Percentiles rank a stretch among this genome's conserved stretches.
Evolutionary conservation across 2,113 vertebrate species (phyloP).

Genomic region (Hassar affinis): DNA sequence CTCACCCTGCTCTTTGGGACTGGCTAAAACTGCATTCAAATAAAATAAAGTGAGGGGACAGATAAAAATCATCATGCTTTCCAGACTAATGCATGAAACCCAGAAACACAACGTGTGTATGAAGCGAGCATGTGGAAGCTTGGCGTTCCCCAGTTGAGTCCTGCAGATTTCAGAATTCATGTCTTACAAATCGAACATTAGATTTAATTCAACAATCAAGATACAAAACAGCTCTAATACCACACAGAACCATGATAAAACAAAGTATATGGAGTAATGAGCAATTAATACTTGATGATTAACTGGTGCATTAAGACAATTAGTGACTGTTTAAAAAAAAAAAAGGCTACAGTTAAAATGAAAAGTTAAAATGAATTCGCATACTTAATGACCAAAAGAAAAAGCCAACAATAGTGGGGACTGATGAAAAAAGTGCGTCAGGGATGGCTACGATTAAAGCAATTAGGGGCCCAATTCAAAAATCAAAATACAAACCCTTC

Average conservation of each 20-base stretch:
- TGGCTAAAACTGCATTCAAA: slow-evolving; percentile 6
- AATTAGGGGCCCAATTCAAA: slow-evolving; percentile 40
- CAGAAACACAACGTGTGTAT: slow-evolving; percentile 17
- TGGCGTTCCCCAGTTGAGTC: not conserved
- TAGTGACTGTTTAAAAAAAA: slow-evolving; percentile 16
- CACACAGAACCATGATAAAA: not conserved
- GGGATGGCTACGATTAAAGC: slow-evolving; percentile 20
- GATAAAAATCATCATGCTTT: not conserved
- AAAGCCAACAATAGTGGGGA: slow-evolving; percentile 8
- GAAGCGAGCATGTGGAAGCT: slow-evolving; percentile 18
- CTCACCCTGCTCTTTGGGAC: not conserved
- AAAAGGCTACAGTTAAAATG: not conserved
- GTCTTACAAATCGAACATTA: not conserved
- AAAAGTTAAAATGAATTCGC: not conserved
- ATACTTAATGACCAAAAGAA: not conserved
- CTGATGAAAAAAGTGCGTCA: not conserved
- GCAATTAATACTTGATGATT: not conserved
- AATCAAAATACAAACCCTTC: not conserved
- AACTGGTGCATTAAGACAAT: not conserved
- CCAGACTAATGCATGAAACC: slow-evolving; percentile 4
- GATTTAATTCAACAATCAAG: not conserved
- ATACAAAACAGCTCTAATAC: not conserved
- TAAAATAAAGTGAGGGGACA: not conserved
- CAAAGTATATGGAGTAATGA: not conserved
- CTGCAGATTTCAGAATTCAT: slow-evolving; percentile 17